phyloP scores from a whole-genome alignment of 1,140 invertebrate species.

The Penaeus indicus region DNA sequence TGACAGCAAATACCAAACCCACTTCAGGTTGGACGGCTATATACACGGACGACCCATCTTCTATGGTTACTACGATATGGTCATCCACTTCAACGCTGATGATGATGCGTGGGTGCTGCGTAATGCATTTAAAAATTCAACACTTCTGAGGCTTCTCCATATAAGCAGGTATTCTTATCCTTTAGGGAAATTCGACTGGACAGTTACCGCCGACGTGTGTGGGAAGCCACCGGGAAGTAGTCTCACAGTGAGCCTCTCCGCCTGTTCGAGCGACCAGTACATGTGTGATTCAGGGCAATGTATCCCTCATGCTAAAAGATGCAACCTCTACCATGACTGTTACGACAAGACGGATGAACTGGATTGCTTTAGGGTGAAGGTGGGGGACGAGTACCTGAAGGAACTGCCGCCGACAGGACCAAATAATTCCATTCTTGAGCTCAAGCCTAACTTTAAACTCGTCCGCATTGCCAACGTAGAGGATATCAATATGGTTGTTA shows the following conservation, averaged over 20 bases:
- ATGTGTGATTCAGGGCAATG: slow-evolving; percentile 48
- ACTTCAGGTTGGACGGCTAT: background rate
- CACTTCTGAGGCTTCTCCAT: background rate
- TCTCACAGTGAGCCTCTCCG: slow-evolving; percentile 16
- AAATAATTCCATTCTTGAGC: background rate
- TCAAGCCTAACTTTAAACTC: slow-evolving; percentile 6
- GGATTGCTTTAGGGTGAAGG: slow-evolving; percentile 11
- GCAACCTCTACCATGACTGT: slow-evolving; percentile 45
- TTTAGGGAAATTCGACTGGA: slow-evolving; percentile 39
- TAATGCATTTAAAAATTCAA: slow-evolving; percentile 3
- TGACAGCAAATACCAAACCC: slow-evolving; percentile 34
- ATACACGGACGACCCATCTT: slow-evolving; percentile 27
- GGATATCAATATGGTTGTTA: slow-evolving; percentile 48
- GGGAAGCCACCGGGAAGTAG: background rate
- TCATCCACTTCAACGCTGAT: background rate
- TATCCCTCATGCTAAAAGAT: background rate
- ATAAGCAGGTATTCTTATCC: slow-evolving; percentile 13
- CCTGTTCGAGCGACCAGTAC: slow-evolving; percentile 26
- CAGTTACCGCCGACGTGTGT: slow-evolving; percentile 9
- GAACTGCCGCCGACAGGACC: slow-evolving; percentile 38
- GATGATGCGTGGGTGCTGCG: slow-evolving; percentile 19
- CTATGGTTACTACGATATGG: slow-evolving; percentile 27
- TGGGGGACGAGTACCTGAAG: slow-evolving; percentile 39
- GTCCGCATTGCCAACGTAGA: slow-evolving; percentile 49
- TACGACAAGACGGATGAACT: slow-evolving; percentile 42